These are phyloP conservation scores for Eurystomus gularis DNA, from an alignment of 2,113 vertebrate species.

Conservation along the genomic window DNA sequence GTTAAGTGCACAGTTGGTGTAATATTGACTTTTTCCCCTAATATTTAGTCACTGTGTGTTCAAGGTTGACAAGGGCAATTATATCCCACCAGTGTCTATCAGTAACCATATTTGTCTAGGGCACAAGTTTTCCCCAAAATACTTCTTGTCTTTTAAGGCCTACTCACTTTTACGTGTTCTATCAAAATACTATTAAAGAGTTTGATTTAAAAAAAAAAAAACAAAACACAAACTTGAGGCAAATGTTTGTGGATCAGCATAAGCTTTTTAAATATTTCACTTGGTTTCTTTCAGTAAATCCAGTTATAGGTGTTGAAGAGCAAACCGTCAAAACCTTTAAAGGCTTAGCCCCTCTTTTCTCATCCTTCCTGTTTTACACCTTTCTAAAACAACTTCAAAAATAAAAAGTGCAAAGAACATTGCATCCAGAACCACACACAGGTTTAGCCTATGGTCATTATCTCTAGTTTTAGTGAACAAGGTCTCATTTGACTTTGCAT, in stretches of 20 bases:
- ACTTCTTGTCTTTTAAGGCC: not conserved
- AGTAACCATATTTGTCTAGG: not conserved
- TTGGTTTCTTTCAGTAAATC: slow-evolving; percentile 48
- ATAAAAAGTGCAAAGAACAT: slow-evolving; percentile 3
- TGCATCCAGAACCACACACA: not conserved
- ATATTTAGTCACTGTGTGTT: slow-evolving; percentile 62
- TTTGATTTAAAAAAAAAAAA: not conserved
- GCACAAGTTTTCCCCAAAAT: not conserved
- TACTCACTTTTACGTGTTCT: not conserved
- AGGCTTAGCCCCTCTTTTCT: slow-evolving; percentile 22
- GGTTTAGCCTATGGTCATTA: not conserved
- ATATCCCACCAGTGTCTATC: slow-evolving; percentile 26
- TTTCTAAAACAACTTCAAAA: slow-evolving; percentile 30
- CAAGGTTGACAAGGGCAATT: slow-evolving; percentile 66
- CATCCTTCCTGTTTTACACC: slow-evolving; percentile 8
- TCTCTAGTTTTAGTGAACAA: slow-evolving; percentile 38
- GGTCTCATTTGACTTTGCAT: slow-evolving; percentile 1
- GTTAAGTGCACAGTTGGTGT: slow-evolving; percentile 49
- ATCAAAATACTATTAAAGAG: not conserved
- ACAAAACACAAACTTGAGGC: not conserved
- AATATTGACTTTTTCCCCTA: slow-evolving; percentile 62
- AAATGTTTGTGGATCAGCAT: slow-evolving; percentile 14
- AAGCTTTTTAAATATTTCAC: slow-evolving; percentile 43
- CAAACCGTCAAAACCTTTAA: slow-evolving; percentile 23
- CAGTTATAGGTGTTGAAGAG: slow-evolving; percentile 14